These are phyloP conservation scores for Sciurus carolinensis DNA, from an alignment of 2,797 vertebrate genomes.

Conservation along the genomic window DNA sequence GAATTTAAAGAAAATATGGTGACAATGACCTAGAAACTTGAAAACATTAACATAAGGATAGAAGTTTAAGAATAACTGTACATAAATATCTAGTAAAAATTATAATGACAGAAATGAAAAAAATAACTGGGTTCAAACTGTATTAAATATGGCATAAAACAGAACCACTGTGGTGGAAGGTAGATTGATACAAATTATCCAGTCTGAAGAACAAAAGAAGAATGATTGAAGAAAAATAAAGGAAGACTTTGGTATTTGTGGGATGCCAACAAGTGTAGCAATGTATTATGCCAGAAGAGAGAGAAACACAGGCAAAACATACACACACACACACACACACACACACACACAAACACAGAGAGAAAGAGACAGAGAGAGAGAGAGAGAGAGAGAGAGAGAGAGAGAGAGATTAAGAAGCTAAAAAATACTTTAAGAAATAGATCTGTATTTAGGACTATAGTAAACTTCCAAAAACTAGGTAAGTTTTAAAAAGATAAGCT, in stretches of 20 bases:
- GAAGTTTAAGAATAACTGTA: neutral
- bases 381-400: neutral
- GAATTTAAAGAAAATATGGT: neutral
- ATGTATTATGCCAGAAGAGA: neutral
- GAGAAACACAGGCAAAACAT: too few species aligned
- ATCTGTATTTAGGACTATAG: neutral
- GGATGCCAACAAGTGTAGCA: neutral
- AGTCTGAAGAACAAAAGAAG: too few species aligned
- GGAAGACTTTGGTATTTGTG: too few species aligned
- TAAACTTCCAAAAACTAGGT: neutral
- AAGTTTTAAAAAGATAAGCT: too few species aligned
- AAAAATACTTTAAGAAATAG: neutral
- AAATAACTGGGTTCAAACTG: neutral
- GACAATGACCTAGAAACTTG: neutral
- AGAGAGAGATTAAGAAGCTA: too few species aligned
- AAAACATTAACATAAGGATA: neutral
- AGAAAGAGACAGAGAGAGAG: too few species aligned
- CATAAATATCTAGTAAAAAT: neutral
- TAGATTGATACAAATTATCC: too few species aligned
- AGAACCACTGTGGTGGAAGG: too few species aligned
- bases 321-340: too few species aligned
- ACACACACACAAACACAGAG: too few species aligned
- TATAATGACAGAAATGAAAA: neutral
- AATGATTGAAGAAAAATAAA: too few species aligned
- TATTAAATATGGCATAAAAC: too few species aligned